Evolutionary conservation across 2,113 vertebrate species (phyloP).

Genomic region (Tapirus terrestris): DNA sequence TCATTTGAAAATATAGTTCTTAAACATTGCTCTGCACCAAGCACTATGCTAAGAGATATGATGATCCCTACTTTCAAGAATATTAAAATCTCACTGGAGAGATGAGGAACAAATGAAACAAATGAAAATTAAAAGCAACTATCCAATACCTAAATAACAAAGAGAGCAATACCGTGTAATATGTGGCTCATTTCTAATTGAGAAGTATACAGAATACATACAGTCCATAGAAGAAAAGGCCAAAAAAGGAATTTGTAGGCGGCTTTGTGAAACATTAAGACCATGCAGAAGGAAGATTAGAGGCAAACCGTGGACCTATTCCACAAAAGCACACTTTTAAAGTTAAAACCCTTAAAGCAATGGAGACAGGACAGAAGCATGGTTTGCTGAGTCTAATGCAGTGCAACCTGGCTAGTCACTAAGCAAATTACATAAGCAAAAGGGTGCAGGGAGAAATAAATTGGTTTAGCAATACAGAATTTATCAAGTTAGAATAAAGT

Average conservation of each 20-base stretch:
- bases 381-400: background rate
- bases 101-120: background rate
- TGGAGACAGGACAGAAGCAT: background rate
- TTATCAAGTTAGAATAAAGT: slow-evolving; percentile 81
- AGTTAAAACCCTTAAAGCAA: background rate
- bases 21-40: background rate
- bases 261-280: background rate
- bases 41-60: background rate
- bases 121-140: background rate
- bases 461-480: slow-evolving; percentile 78
- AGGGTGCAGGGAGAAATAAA: slow-evolving; percentile 71
- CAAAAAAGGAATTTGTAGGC: background rate
- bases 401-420: background rate
- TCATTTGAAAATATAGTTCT: background rate
- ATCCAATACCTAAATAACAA: background rate
- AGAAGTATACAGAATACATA: background rate
- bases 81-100: background rate
- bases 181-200: background rate
- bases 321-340: background rate
- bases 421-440: slow-evolving; percentile 76
- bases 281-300: fast-evolving
- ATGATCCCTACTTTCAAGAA: background rate
- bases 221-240: background rate
- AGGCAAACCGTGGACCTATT: background rate
- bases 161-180: background rate